These are phyloP conservation scores for Coendou prehensilis DNA, from an alignment of 2,797 vertebrate species.

Conservation along the genomic window DNA sequence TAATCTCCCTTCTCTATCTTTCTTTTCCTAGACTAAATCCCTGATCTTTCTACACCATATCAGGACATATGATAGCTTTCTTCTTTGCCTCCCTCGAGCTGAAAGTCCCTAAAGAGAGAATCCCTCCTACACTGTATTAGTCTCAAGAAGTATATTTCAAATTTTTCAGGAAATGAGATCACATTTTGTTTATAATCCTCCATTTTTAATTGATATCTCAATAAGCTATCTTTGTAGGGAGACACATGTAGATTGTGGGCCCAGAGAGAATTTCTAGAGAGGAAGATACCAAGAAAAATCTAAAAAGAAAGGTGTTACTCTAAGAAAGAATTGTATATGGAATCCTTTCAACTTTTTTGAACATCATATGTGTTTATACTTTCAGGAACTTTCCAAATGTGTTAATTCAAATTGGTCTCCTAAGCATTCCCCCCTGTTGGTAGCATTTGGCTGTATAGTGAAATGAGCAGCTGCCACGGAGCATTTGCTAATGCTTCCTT, in stretches of 20 bases:
- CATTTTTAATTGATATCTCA: not conserved
- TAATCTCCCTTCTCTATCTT: not conserved
- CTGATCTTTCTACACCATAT: not conserved
- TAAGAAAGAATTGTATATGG: not conserved
- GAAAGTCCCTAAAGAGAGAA: not conserved
- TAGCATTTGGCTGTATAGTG: constrained; percentile 36
- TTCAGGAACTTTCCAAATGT: constrained; percentile 62
- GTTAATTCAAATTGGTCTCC: constrained; percentile 75
- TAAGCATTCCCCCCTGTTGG: constrained; percentile 74
- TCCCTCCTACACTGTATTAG: not conserved
- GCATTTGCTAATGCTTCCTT: constrained; percentile 61
- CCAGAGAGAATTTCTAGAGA: not conserved
- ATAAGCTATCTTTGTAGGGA: not conserved
- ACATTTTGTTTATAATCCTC: constrained; percentile 32
- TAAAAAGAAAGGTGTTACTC: not conserved
- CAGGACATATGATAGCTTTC: not conserved
- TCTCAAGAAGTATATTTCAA: not conserved
- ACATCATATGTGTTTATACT: constrained; percentile 57
- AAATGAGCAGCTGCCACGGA: constrained; percentile 50
- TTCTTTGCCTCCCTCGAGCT: constrained; percentile 17
- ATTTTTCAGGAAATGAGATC: not conserved
- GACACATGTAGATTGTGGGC: not conserved
- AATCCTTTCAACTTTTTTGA: not conserved
- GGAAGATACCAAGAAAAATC: not conserved
- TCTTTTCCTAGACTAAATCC: not conserved